phyloP scores from a whole-genome alignment of 2,797 vertebrate genomes.

The Semaprochilodus insignis region DNA sequence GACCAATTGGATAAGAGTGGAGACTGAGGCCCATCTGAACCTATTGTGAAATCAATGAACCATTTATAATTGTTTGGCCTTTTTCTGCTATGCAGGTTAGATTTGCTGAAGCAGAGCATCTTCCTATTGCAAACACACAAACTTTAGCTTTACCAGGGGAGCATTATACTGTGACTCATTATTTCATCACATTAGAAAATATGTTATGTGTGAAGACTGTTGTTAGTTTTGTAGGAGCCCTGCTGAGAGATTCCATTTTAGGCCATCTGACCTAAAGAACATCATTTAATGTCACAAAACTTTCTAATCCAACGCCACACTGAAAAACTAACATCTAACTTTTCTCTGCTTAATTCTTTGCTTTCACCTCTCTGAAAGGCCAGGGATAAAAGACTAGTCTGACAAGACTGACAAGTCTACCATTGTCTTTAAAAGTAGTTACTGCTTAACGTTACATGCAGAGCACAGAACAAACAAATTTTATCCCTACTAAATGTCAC shows the following conservation, averaged over 20 bases:
- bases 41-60: conserved; percentile 37
- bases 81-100: conserved; percentile 30
- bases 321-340: neutral
- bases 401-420: neutral
- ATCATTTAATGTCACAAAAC: neutral
- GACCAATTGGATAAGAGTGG: conserved; percentile 11
- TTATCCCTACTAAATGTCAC: neutral
- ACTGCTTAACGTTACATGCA: neutral
- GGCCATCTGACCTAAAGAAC: neutral
- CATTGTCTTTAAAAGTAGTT: neutral
- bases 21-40: conserved; percentile 17
- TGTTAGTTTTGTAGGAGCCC: neutral
- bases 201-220: neutral
- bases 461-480: neutral
- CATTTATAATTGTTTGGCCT: conserved; percentile 32
- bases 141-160: conserved; percentile 11
- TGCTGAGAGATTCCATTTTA: conserved; percentile 23
- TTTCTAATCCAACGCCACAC: neutral
- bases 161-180: conserved; percentile 5
- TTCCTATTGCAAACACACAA: neutral
- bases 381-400: conserved; percentile 10
- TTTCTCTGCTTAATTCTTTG: neutral
- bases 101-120: conserved; percentile 37
- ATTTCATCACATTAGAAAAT: conserved; percentile 7
- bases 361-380: conserved; percentile 27